A percentile compares a stretch with the other conserved stretches of the same genome.
Conservation (phyloP, 2,113 vertebrate species). For the Mellivora capensis region DNA sequence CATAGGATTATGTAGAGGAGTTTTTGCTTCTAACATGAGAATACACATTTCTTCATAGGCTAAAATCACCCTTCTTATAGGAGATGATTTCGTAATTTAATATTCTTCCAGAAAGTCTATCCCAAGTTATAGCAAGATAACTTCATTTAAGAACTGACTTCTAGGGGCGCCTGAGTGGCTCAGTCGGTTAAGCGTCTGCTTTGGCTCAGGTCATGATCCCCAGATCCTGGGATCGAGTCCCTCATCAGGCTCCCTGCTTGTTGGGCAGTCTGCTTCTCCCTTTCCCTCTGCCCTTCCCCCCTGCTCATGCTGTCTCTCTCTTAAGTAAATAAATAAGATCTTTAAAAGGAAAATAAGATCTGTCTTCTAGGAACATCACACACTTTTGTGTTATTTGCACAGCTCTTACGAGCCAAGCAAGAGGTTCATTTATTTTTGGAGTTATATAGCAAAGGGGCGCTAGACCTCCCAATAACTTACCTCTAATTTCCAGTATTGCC, state of each 20-base stretch:
- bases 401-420: neutral
- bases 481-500: neutral
- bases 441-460: neutral
- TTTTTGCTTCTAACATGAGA: constrained; percentile 3
- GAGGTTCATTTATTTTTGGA: neutral
- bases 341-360: neutral
- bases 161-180: neutral
- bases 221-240: neutral
- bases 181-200: neutral
- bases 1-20: neutral
- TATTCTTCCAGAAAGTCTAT: neutral
- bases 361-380: neutral
- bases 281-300: neutral
- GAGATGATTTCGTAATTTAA: neutral
- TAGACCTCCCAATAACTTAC: neutral
- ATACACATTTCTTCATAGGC: neutral
- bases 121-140: neutral
- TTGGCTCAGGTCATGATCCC: neutral
- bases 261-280: neutral
- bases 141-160: neutral
- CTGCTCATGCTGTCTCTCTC: neutral
- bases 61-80: neutral
- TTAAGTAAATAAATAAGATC: neutral
- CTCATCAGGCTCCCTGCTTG: neutral
- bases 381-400: neutral